Conservation (phyloP, 2,888 invertebrate genomes). For the Melanophora roralis region DNA sequence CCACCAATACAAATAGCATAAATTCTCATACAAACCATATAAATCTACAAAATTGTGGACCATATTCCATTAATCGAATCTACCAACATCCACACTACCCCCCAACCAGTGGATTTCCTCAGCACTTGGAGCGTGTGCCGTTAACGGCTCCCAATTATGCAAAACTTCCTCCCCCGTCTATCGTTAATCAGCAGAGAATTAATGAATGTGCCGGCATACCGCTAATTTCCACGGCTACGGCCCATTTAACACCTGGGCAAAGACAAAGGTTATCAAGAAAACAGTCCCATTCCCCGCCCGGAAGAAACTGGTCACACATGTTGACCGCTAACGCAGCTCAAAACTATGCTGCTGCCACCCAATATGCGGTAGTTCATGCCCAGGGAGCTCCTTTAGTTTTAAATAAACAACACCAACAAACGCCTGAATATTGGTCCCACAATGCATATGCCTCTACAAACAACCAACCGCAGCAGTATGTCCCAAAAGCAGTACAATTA, state of each 20-base stretch:
- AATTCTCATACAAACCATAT: slow-evolving; percentile 23
- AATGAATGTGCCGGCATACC: slow-evolving; percentile 89
- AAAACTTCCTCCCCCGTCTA: slow-evolving; percentile 64
- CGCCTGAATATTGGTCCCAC: slow-evolving; percentile 44
- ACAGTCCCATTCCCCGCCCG: slow-evolving; percentile 62
- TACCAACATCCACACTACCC: slow-evolving; percentile 48
- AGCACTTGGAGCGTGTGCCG: slow-evolving; percentile 29
- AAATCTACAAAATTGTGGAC: slow-evolving; percentile 41
- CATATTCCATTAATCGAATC: slow-evolving; percentile 42
- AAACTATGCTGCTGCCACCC: slow-evolving; percentile 35
- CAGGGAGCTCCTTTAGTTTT: slow-evolving; percentile 91
- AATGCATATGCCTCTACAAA: background rate
- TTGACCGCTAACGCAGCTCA: slow-evolving; percentile 20
- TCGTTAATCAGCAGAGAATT: slow-evolving; percentile 72
- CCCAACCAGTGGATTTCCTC: slow-evolving; percentile 22
- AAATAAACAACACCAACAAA: slow-evolving; percentile 62
- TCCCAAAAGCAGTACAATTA: slow-evolving; percentile 20
- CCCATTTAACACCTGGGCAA: slow-evolving; percentile 72
- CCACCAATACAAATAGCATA: background rate
- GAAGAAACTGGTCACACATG: slow-evolving; percentile 53
- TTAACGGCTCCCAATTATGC: slow-evolving; percentile 67
- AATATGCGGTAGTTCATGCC: slow-evolving; percentile 83
- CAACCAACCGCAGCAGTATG: slow-evolving; percentile 19
- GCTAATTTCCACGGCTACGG: slow-evolving; percentile 86
- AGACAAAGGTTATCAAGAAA: slow-evolving; percentile 76